Evolutionary conservation across 2,888 invertebrate species (phyloP).

Genomic region (Thereva nobilitata): DNA sequence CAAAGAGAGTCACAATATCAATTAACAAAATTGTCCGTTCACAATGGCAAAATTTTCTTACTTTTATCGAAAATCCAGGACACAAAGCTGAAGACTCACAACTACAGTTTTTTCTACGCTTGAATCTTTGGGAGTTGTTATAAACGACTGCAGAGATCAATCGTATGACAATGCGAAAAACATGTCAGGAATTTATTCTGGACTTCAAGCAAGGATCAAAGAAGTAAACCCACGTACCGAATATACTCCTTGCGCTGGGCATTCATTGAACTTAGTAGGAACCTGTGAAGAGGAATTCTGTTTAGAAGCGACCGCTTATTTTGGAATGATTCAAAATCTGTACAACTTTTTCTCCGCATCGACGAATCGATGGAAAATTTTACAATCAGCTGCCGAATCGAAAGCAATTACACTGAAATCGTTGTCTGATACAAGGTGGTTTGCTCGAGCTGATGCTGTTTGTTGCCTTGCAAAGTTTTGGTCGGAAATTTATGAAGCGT

Average conservation of each 20-base stretch:
- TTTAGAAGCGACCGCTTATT: slow-evolving; percentile 22
- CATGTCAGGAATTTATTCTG: slow-evolving; percentile 48
- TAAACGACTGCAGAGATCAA: slow-evolving; percentile 32
- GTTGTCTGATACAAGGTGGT: slow-evolving; percentile 24
- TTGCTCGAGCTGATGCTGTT: slow-evolving; percentile 33
- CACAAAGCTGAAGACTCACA: slow-evolving; percentile 33
- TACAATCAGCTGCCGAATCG: neutral
- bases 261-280: slow-evolving; percentile 49
- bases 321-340: too few relatives aligned
- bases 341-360: slow-evolving; percentile 37
- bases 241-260: slow-evolving; percentile 48
- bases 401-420: slow-evolving; percentile 1
- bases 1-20: too few relatives aligned
- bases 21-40: too few relatives aligned
- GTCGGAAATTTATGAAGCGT: neutral
- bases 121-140: slow-evolving; percentile 6
- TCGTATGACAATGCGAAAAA: slow-evolving; percentile 45
- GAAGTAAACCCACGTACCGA: slow-evolving; percentile 47
- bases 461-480: too few relatives aligned
- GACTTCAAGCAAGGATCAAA: too few relatives aligned
- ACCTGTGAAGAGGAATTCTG: slow-evolving; percentile 32
- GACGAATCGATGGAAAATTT: slow-evolving; percentile 34
- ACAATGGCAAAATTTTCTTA: slow-evolving; percentile 34
- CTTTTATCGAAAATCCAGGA: slow-evolving; percentile 14
- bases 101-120: slow-evolving; percentile 45